These are phyloP conservation scores for Iselma pallidipennis DNA, from an alignment of 2,888 invertebrate species.

Conservation along the genomic window DNA sequence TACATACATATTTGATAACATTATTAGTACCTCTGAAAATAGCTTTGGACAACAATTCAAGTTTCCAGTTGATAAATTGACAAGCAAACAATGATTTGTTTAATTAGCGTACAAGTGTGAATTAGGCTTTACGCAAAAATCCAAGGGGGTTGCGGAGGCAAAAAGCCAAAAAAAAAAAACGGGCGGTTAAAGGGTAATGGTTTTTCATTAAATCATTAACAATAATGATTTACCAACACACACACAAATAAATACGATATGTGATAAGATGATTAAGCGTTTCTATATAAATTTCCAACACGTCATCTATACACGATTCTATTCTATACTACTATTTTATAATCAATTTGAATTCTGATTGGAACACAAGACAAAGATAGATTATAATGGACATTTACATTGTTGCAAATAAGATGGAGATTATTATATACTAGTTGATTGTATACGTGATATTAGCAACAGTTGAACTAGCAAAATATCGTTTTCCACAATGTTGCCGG, in stretches of 20 bases:
- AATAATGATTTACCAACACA: constrained; percentile 22
- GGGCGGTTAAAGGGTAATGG: background rate
- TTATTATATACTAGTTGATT: background rate
- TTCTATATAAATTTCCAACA: constrained; percentile 2
- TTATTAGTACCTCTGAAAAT: constrained; percentile 3
- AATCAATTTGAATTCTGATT: background rate
- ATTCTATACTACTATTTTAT: background rate
- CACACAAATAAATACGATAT: constrained; percentile 13
- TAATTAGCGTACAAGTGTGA: background rate
- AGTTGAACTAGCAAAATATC: constrained; percentile 31
- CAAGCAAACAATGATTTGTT: background rate
- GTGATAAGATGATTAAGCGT: constrained; percentile 9
- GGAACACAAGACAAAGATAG: background rate
- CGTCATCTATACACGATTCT: background rate
- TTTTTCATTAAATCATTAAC: background rate
- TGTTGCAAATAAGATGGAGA: background rate
- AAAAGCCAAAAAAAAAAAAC: background rate
- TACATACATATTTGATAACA: constrained; percentile 7
- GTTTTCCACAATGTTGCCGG: constrained; percentile 30
- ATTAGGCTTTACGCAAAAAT: constrained; percentile 3
- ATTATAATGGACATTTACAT: background rate
- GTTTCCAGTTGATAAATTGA: background rate
- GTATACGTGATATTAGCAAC: background rate
- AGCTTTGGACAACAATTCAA: background rate
- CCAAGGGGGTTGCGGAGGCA: background rate